These are phyloP conservation scores for Phymanthus crucifer DNA, from an alignment of 92 coral and sea anemone genomes.

Conservation along the genomic window DNA sequence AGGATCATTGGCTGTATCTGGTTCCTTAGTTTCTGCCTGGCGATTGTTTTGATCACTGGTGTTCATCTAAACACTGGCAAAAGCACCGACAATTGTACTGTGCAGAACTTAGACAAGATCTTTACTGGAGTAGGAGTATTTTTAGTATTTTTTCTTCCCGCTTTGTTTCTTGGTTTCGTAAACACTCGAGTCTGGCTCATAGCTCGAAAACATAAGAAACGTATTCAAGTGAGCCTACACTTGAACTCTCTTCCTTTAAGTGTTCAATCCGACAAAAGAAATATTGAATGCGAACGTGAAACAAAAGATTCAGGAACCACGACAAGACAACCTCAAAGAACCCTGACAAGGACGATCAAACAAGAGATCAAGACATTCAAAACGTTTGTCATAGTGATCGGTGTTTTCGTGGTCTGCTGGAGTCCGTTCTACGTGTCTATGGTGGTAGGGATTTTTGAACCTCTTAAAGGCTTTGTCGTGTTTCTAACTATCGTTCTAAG, in stretches of 20 bases:
- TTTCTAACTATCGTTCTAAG: constrained; percentile 22
- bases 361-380: constrained; percentile 45
- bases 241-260: background rate
- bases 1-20: constrained; percentile 56
- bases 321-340: background rate
- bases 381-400: constrained; percentile 31
- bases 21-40: constrained; percentile 25
- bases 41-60: constrained; percentile 20
- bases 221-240: constrained; percentile 19
- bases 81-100: constrained; percentile 26
- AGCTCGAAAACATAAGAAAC: constrained; percentile 50
- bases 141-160: constrained; percentile 46
- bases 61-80: constrained; percentile 8
- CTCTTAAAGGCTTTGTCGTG: background rate
- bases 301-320: background rate
- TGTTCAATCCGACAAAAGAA: background rate
- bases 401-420: constrained; percentile 32
- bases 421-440: constrained; percentile 31
- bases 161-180: constrained; percentile 58
- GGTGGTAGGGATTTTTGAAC: constrained; percentile 7
- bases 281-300: background rate
- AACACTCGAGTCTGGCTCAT: constrained; percentile 56
- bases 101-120: constrained; percentile 45
- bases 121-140: constrained; percentile 20
- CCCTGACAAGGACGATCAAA: constrained; percentile 19